phyloP scores from a whole-genome alignment of 2,888 invertebrate species.

The Argyresthia goedartella region DNA sequence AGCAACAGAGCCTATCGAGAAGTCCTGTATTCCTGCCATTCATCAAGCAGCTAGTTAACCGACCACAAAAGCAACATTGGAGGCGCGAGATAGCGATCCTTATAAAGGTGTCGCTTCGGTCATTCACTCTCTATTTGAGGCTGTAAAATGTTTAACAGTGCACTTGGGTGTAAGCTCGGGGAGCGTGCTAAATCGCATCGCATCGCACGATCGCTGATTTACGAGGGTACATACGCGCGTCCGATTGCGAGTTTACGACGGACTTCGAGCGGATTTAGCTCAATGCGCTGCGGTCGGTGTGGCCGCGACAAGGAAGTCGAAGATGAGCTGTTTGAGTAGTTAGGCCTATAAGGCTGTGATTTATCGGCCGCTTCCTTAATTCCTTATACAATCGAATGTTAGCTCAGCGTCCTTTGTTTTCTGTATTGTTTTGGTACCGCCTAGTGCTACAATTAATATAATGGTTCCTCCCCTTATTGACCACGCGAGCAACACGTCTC shows the following conservation, averaged over 20 bases:
- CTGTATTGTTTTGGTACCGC: too few relatives aligned
- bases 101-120: constrained; percentile 7
- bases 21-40: too few relatives aligned
- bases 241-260: constrained; percentile 46
- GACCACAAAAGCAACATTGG: too few relatives aligned
- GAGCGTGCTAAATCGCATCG: constrained; percentile 42
- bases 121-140: constrained; percentile 19
- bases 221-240: constrained; percentile 26
- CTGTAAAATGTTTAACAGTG: constrained; percentile 38
- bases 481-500: too few relatives aligned
- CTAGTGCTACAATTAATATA: too few relatives aligned
- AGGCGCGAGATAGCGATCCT: background rate
- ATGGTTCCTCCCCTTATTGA: too few relatives aligned
- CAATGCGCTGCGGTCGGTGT: background rate
- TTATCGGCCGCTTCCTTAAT: too few relatives aligned
- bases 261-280: background rate
- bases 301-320: background rate
- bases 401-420: background rate
- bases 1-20: too few relatives aligned
- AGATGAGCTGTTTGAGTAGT: background rate
- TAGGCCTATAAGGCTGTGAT: background rate
- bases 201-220: constrained; percentile 54
- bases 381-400: background rate
- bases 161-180: constrained; percentile 35
- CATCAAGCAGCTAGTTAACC: too few relatives aligned